These are phyloP conservation scores for Chitala chitala DNA, from an alignment of 2,113 vertebrate genomes.

Conservation along the genomic window DNA sequence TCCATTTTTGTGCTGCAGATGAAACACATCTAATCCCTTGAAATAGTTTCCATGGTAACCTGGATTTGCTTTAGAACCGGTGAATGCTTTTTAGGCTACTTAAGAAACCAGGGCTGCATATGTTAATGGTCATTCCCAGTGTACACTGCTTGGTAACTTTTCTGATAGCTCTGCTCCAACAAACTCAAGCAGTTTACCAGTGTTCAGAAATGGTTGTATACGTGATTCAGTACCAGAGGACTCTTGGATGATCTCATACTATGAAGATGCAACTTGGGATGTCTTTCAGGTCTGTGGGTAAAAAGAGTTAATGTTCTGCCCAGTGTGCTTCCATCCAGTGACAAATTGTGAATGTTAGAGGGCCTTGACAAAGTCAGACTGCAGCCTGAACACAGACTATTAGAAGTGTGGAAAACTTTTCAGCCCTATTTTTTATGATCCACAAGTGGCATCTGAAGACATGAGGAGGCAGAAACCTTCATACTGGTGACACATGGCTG, in stretches of 20 bases:
- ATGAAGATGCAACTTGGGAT: not conserved
- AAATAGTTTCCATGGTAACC: conserved; percentile 57
- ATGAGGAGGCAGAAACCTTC: not conserved
- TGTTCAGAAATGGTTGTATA: too few relatives aligned
- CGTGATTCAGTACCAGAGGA: too few relatives aligned
- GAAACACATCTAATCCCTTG: conserved; percentile 20
- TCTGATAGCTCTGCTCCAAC: too few relatives aligned
- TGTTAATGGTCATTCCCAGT: not conserved
- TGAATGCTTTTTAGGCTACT: conserved; percentile 6
- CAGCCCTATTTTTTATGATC: not conserved
- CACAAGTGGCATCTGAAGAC: not conserved
- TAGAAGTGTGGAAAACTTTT: not conserved
- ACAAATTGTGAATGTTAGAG: not conserved
- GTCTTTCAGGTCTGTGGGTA: not conserved
- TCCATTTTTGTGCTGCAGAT: not conserved
- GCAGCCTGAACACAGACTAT: not conserved
- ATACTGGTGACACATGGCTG: not conserved
- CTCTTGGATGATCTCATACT: not conserved
- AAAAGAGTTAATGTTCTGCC: not conserved
- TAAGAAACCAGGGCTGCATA: not conserved
- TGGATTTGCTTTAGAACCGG: conserved; percentile 39
- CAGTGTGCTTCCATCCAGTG: not conserved
- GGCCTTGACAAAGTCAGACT: not conserved
- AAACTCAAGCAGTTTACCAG: too few relatives aligned
- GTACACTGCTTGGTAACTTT: too few relatives aligned